A percentile compares a stretch with the other conserved stretches of the same genome.
phyloP scores from a whole-genome alignment of 2,113 vertebrate species.

The Sardina pilchardus region DNA sequence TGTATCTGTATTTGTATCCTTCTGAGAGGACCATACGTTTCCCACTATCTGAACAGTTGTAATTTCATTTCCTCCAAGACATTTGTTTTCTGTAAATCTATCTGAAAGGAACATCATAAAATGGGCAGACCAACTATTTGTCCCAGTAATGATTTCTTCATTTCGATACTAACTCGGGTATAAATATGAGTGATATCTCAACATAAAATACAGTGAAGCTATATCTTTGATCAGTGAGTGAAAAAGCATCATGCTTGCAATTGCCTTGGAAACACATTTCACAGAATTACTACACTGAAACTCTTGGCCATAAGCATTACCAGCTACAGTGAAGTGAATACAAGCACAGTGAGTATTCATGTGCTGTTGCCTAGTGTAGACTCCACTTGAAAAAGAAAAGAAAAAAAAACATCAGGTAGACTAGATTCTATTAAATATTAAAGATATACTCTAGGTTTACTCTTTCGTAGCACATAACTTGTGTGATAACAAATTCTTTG shows the following conservation, averaged over 20 bases:
- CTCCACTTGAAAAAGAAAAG: too few relatives aligned
- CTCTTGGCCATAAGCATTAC: not conserved
- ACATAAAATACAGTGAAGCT: not conserved
- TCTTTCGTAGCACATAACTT: not conserved
- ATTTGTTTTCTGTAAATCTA: not conserved
- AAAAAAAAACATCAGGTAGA: too few relatives aligned
- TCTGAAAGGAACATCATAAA: constrained; percentile 4
- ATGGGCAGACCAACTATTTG: not conserved
- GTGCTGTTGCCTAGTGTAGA: too few relatives aligned
- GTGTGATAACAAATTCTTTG: not conserved
- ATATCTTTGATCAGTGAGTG: not conserved
- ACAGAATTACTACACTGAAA: not conserved
- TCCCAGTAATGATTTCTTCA: not conserved
- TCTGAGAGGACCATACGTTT: not conserved
- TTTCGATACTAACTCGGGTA: not conserved
- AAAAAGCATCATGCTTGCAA: not conserved
- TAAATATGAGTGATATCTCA: not conserved
- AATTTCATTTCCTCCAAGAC: not conserved
- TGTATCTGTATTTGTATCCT: not conserved
- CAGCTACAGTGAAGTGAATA: not conserved
- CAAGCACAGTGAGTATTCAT: not conserved
- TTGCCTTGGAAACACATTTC: not conserved
- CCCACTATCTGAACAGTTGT: not conserved
- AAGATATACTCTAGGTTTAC: not conserved
- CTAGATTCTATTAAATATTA: too few relatives aligned